phyloP scores from a whole-genome alignment of 2,888 invertebrate species.

The Pheosia tremula region DNA sequence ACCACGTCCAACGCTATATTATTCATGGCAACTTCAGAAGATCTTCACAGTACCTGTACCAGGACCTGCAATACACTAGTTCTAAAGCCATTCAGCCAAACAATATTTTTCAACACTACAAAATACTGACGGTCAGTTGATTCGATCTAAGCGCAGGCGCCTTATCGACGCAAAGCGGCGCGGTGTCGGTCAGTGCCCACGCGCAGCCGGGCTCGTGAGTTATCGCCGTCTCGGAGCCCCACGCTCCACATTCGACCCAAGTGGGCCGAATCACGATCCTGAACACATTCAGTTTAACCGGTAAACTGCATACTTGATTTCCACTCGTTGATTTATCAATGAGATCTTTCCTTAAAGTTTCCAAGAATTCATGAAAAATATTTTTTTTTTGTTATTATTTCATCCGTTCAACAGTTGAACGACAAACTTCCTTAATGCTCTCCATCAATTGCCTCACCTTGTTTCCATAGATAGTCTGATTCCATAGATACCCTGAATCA shows the following conservation, averaged over 20 bases:
- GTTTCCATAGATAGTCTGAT: too few relatives aligned
- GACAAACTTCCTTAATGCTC: too few relatives aligned
- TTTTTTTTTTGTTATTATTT: background rate
- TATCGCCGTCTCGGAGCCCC: conserved; percentile 32
- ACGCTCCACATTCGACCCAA: conserved; percentile 47
- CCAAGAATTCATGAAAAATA: background rate
- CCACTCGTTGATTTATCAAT: background rate
- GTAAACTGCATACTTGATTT: conserved; percentile 36
- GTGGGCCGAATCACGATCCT: conserved; percentile 45
- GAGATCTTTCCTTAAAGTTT: background rate
- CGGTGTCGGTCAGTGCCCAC: conserved; percentile 22
- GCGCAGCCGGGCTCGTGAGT: conserved; percentile 36
- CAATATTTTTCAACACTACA: background rate
- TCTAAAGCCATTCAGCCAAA: too few relatives aligned
- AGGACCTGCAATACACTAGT: too few relatives aligned
- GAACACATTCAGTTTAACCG: conserved; percentile 39
- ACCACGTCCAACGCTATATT: too few relatives aligned
- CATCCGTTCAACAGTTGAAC: too few relatives aligned
- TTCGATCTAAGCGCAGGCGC: background rate
- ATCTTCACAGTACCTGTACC: too few relatives aligned
- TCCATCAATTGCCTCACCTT: too few relatives aligned
- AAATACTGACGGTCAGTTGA: background rate
- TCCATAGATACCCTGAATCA: too few relatives aligned
- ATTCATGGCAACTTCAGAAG: too few relatives aligned
- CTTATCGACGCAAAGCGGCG: conserved; percentile 18